Base-by-base conservation (phyloP, 2,113 vertebrate species). In the Oostethus manadensis region DNA sequence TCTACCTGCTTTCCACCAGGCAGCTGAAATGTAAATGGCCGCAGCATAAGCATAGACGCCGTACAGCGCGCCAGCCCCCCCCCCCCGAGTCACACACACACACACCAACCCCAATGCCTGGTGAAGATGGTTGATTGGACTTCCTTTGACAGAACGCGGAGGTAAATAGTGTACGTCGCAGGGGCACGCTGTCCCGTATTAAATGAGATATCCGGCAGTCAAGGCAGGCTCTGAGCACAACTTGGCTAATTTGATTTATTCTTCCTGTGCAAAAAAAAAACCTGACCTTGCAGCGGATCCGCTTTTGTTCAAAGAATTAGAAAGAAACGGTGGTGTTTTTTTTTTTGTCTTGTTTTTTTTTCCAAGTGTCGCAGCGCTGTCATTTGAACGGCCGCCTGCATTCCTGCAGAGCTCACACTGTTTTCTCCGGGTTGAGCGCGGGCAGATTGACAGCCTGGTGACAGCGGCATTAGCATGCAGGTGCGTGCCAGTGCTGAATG, bases 391-490 rank as follows among this genome's bases (percentile, higher is more conserved):
- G n/a, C 70, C 66, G 64, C 77, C 61, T 63, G 35, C 23, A 23
- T 56, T 76, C 51, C 71, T 48, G 57, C 53, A 57, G 60, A 45
- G 26, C 56, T 73, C 50, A 1, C 60, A 11, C 54, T 69, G 69
- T 66, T 74, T 74, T 77, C 58, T 68, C 76, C 70, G 71, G 15
- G 45, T 65, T 62, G 69, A 71, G 51, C 43, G 45, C 3, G 51
- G 50, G 51, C 71, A 74, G 82, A 84, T 76, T 87, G 87, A 86
- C 85, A 84, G 76, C 77, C 83, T 74, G 70, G 86, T 86, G 84
- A 84, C 84, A 81, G 43, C 50, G 1, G 54, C 74, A 76, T 87
- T 74, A 83, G 76, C 73, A 79, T 86, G 79, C 80, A 73, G 73
- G 76, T 71, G 64, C 67, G 47, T 59, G 81, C 71, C 66, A 64